phyloP scores from a whole-genome alignment of 2,797 vertebrate species.

The Cephalopachus bancanus region DNA sequence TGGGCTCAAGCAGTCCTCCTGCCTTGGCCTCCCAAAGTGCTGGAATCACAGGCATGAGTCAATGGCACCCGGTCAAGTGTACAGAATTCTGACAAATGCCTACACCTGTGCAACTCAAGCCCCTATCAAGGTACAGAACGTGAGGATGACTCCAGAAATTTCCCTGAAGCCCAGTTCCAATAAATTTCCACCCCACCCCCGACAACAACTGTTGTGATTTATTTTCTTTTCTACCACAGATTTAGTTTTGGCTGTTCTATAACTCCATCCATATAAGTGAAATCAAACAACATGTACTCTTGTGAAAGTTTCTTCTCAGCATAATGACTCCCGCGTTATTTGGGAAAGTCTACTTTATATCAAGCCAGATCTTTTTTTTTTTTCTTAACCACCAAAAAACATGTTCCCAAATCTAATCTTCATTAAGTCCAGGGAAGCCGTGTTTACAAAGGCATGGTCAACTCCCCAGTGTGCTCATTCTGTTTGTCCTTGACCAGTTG shows the following conservation, averaged over 20 bases:
- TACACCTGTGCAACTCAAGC: background rate
- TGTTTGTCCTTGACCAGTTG: slow-evolving; percentile 23
- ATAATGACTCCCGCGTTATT: background rate
- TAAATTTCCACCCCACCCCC: background rate
- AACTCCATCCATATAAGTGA: background rate
- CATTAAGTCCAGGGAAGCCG: background rate
- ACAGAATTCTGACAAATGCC: background rate
- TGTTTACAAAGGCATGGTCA: background rate
- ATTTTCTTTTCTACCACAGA: background rate
- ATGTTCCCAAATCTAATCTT: slow-evolving; percentile 17
- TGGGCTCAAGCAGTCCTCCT: too few species aligned
- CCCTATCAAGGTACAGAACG: background rate
- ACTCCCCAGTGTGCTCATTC: background rate
- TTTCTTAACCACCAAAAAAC: background rate
- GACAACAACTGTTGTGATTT: background rate
- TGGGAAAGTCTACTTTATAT: background rate
- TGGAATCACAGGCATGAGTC: too few species aligned
- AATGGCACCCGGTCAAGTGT: too few species aligned
- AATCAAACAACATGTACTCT: background rate
- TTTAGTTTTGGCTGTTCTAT: background rate
- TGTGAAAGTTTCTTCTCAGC: background rate
- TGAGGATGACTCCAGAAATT: background rate
- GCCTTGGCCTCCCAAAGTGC: too few species aligned
- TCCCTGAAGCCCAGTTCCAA: background rate
- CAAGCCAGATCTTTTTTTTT: background rate